Conservation (phyloP, 2,113 vertebrate species). For the Antigone vipio region DNA sequence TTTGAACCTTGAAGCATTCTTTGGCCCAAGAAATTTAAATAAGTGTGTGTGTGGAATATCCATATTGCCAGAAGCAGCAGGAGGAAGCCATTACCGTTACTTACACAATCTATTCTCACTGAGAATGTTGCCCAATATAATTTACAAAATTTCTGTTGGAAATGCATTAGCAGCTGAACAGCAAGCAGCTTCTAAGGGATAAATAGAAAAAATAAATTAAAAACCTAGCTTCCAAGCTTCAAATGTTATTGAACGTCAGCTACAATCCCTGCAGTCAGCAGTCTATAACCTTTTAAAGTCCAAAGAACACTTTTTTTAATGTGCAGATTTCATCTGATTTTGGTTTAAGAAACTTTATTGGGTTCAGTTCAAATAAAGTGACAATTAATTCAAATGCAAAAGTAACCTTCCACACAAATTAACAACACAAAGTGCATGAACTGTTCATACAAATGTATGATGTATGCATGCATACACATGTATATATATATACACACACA, state of each 20-base stretch:
- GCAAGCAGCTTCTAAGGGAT: slow-evolving; percentile 61
- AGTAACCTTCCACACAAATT: not conserved
- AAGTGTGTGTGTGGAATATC: not conserved
- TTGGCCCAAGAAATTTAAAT: slow-evolving; percentile 22
- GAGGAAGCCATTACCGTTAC: slow-evolving; percentile 68
- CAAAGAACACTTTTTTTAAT: slow-evolving; percentile 60
- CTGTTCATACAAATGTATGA: not conserved
- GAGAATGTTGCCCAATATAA: slow-evolving; percentile 78
- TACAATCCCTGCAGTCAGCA: slow-evolving; percentile 62
- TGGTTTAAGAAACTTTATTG: slow-evolving; percentile 52
- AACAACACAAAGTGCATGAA: not conserved
- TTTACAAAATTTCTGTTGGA: slow-evolving; percentile 78
- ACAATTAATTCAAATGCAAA: not conserved
- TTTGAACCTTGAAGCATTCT: not conserved
- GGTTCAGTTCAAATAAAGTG: not conserved
- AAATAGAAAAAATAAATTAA: slow-evolving; percentile 67
- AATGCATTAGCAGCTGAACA: slow-evolving; percentile 76
- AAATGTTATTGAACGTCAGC: slow-evolving; percentile 57
- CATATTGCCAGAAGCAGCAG: slow-evolving; percentile 56
- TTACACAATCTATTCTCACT: slow-evolving; percentile 65
- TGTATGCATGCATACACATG: not conserved
- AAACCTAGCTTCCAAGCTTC: slow-evolving; percentile 49
- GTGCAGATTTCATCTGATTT: slow-evolving; percentile 56
- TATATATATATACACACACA: not conserved
- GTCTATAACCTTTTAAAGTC: slow-evolving; percentile 75